Evolutionary conservation across 2,113 vertebrate genomes (phyloP), one percentile per base, ranked within the genome.

Genomic region (Micromys minutus): DNA sequence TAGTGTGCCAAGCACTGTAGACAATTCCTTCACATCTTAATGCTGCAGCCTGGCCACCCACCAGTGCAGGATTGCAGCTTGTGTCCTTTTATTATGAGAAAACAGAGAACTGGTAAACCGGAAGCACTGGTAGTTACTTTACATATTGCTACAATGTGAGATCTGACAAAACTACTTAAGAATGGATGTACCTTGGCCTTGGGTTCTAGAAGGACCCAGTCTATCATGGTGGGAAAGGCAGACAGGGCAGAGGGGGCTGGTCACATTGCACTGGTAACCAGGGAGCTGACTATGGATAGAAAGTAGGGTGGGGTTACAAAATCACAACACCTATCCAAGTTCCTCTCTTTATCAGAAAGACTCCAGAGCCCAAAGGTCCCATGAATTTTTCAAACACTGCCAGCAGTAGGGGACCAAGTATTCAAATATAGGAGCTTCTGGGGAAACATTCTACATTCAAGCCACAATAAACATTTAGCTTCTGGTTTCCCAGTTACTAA

Each of bases 81-180:
- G 5, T 39, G 34, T 2, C 19, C 2, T 9, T 24, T 77, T 52
- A 50, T 52, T 36, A 17, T 10, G 9, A 71, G 45, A 77, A 42
- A 45, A 45, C 21, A 29, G 90, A 61, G 79, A 31, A 36, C 29
- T 29, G 12, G 71, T 26, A 31, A 39, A 34, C 24, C 26, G 3
- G 24, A 39, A 29, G 11, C 22, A 39, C 12, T 8, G 52, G 0
- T 29, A 8, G 5, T n/a, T 24, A 57, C 55, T 59, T 29, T 59
- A 42, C 55, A 61, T 1, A 1, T 22, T 81, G 36, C 22, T 59
- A 7, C 19, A 59, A 1, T n/a, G 11, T 0, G 1, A 8, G 36
- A 57, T 55, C 52, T 59, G 52, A 8, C n/a, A 3, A n/a, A 59
- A 39, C 52, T 26, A 3, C 13, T 42, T 61, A 61, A 16, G 24